Evolutionary conservation across 2,113 vertebrate genomes (phyloP).

Genomic region (Petromus typicus): DNA sequence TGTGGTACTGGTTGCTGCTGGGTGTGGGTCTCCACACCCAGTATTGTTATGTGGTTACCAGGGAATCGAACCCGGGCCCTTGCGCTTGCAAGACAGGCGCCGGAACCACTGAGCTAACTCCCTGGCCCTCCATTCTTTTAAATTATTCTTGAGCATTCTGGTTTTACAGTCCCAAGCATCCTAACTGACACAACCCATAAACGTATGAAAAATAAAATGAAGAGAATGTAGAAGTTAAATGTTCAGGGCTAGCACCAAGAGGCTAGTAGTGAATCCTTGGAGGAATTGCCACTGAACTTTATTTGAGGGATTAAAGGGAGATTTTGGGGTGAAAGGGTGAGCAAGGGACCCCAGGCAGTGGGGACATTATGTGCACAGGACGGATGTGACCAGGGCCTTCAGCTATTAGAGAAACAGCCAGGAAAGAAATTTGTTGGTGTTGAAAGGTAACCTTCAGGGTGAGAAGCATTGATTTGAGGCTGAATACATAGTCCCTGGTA

Average conservation of each 20-base stretch:
- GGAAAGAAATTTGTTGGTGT: neutral
- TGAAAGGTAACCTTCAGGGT: neutral
- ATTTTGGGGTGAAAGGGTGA: neutral
- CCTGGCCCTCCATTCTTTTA: neutral
- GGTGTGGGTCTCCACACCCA: too few relatives aligned
- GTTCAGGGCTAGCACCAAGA: neutral
- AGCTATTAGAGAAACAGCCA: neutral
- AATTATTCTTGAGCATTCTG: neutral
- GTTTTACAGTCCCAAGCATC: neutral
- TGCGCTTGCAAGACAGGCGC: too few relatives aligned
- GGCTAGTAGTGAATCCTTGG: neutral
- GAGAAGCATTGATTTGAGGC: neutral
- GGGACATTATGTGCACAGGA: neutral
- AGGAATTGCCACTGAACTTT: neutral
- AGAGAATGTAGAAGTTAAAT: neutral
- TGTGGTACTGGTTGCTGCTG: too few relatives aligned
- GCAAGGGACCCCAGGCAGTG: neutral
- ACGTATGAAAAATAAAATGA: neutral
- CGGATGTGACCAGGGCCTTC: neutral
- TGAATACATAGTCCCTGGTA: neutral
- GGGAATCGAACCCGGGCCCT: too few relatives aligned
- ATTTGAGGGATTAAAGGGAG: constrained; percentile 7
- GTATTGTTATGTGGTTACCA: too few relatives aligned
- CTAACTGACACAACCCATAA: neutral
- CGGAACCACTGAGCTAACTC: too few relatives aligned